Base-by-base conservation (phyloP, 2,888 invertebrate genomes). In the Adineta ricciae region DNA sequence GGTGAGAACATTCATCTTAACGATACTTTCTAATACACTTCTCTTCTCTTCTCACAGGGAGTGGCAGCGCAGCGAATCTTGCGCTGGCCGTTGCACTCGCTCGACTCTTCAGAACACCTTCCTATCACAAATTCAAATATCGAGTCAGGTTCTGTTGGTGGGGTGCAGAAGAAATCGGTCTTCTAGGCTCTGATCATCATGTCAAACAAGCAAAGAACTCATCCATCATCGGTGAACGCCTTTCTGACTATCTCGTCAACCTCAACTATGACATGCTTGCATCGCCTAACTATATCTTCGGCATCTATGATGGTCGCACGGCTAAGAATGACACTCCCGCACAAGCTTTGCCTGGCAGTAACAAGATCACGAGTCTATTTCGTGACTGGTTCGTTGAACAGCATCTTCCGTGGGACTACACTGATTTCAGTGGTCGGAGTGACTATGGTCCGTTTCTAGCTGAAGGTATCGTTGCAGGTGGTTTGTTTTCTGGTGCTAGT, bases 101-200 rank as follows among this genome's bases (percentile, higher is more conserved):
- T 38, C 36, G 73, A 5, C 38, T 73, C 8, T 73, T 14, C 38
- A 36, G 73, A 73, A 38, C 73, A 21, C 21, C 73, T 36, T 5
- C 36, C 0, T 73, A 73, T 38, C 2, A 16, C 0, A 38, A 73
- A 73, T 73, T 38, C 36, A 19, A 36, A 73, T 38, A 73, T 38
- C 73, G 73, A 38, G 73, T 73, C 4, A 36, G 73, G 21, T 73
- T 73, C 19, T 73, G 73, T 73, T 73, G 73, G 73, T 73, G 73
- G 73, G 73, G 36, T 3, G 73, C 73, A 21, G 73, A 73, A 38
- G 73, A 73, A 38, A 5, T 36, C 2, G 38, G 38, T 7, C 38
- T 73, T 73, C 73, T 73, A 5, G 73, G 73, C 7, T 73, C 73
- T 21, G 38, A 38, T 8, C 5, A 8, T 73, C 38, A 73, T 73